Evolutionary conservation across 2,888 invertebrate genomes (phyloP).

Genomic region (Scaptodrosophila latifasciaeformis): DNA sequence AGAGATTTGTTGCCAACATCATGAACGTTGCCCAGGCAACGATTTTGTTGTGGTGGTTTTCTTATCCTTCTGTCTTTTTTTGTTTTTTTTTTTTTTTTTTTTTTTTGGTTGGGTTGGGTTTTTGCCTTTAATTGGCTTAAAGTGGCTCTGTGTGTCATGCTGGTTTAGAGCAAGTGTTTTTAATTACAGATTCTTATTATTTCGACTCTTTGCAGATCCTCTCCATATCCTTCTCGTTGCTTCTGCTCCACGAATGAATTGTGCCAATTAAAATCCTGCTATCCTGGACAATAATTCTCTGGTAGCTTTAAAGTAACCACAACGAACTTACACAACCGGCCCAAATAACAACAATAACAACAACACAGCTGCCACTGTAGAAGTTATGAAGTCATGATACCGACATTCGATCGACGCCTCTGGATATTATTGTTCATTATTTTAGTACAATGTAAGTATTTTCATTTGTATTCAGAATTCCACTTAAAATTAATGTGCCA

Average conservation of each 20-base stretch:
- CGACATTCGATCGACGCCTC: constrained; percentile 76
- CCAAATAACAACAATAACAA: neutral
- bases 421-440: constrained; percentile 75
- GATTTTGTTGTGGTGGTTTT: neutral
- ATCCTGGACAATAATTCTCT: neutral
- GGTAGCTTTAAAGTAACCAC: too few relatives aligned
- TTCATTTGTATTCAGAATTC: neutral
- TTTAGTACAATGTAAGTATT: constrained; percentile 75
- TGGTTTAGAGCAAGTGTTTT: neutral
- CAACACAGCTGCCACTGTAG: constrained; percentile 36
- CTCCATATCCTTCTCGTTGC: constrained; percentile 1
- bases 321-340: too few relatives aligned
- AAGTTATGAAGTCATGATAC: constrained; percentile 76
- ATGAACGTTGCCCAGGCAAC: constrained; percentile 8
- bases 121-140: constrained; percentile 16
- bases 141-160: constrained; percentile 4
- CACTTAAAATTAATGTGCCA: constrained; percentile 50
- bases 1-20: constrained; percentile 4
- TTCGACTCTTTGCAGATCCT: constrained; percentile 22
- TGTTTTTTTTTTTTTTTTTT: too few relatives aligned
- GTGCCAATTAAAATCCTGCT: constrained; percentile 20
- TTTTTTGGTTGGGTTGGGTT: too few relatives aligned
- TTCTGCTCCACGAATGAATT: constrained; percentile 15
- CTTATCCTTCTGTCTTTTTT: too few relatives aligned
- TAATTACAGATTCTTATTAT: neutral